Conservation (phyloP, 2,113 vertebrate species). For the Nerophis lumbriciformis region DNA sequence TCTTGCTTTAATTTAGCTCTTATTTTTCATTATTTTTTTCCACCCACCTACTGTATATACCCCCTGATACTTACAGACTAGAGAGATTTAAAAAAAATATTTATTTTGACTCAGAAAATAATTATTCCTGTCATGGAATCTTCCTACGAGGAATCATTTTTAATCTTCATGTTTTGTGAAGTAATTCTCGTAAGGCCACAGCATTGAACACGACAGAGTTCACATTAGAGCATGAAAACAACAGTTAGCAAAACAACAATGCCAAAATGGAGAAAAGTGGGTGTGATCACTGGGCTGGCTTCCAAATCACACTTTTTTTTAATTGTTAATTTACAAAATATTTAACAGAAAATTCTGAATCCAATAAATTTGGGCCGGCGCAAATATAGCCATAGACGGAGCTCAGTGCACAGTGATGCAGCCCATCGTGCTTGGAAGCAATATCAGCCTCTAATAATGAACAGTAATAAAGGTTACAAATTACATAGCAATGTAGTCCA, state of each 20-base stretch:
- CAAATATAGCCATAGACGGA: no score
- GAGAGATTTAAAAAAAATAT: conserved; percentile 44
- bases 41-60: conserved; percentile 26
- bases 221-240: conserved; percentile 31
- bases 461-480: no score
- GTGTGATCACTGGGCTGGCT: no score
- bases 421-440: no score
- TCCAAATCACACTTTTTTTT: no score
- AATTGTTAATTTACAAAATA: no score
- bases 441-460: no score
- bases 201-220: conserved; percentile 37
- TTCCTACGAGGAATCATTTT: conserved; percentile 52
- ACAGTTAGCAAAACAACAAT: neutral
- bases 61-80: conserved; percentile 36
- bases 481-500: no score
- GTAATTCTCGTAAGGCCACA: conserved; percentile 42
- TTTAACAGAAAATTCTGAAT: no score
- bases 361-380: no score
- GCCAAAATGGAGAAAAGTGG: no score
- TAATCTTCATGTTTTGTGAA: conserved; percentile 66
- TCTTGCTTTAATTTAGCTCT: conserved; percentile 66
- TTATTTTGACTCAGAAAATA: conserved; percentile 58
- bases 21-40: conserved; percentile 45
- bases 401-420: no score
- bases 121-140: conserved; percentile 61